Conservation (phyloP, 2,113 vertebrate genomes). For the Odocoileus virginianus region DNA sequence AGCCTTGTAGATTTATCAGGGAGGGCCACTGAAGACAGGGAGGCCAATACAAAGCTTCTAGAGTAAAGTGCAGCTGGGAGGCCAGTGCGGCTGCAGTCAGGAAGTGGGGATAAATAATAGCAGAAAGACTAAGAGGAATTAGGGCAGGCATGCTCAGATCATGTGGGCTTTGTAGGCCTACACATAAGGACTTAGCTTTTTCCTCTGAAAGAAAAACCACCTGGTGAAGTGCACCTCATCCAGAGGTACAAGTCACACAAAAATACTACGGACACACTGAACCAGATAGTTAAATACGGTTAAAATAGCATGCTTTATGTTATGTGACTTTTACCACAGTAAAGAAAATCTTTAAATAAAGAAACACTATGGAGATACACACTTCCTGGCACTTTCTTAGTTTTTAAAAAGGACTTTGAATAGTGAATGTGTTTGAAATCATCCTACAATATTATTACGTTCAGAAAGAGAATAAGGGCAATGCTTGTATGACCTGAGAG, state of each 20-base stretch:
- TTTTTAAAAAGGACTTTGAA: conserved; percentile 10
- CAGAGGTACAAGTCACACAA: not conserved
- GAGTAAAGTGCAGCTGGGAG: not conserved
- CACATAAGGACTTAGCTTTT: not conserved
- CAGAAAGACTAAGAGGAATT: not conserved
- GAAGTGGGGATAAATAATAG: not conserved
- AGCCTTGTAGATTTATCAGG: not conserved
- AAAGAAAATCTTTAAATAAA: not conserved
- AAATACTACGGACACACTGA: not conserved
- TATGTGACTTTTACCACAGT: not conserved
- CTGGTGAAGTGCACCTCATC: not conserved
- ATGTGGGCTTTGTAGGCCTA: not conserved
- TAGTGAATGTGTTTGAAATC: not conserved
- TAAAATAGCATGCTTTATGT: not conserved
- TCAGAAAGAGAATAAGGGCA: conserved; percentile 4
- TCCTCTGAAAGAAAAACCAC: not conserved
- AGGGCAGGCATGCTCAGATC: not conserved
- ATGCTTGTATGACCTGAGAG: not conserved
- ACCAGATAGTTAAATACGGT: not conserved
- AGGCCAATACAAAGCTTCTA: not conserved
- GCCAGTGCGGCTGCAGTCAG: not conserved
- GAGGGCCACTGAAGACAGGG: not conserved
- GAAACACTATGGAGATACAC: not conserved
- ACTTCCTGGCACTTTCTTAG: not conserved
- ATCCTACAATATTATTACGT: not conserved